Evolutionary conservation across 92 coral and sea anemone species (phyloP), one percentile per base, ranked within the genome.

Genomic region (Nematostella vectensis): DNA sequence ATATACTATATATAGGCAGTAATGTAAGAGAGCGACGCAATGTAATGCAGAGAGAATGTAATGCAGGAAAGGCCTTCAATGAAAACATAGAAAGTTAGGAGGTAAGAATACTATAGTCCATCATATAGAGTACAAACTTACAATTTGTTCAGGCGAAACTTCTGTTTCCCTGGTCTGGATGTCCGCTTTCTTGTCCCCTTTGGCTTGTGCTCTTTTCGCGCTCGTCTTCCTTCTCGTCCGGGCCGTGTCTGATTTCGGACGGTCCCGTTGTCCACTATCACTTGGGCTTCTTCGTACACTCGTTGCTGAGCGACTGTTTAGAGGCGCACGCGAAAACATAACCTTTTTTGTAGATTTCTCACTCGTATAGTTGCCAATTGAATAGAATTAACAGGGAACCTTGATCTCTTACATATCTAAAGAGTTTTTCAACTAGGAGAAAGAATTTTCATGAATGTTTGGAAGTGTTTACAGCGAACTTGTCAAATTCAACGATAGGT

Each of bases 241-340:
- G 3, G 50, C 16, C 44, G 62, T 65, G 19, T 65, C 71, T 19
- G 71, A 65, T 22, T 65, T 53, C 19, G 62, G 71, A 24, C 71
- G 30, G 11, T 27, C 53, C 6, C 30, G 38, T 12, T 24, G 53
- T 38, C 6, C 22, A 27, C 50, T 9, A 2, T 43, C 28, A 25
- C 13, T 22, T 3, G 58, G 28, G 9, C 45, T 11, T 0, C 47
- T 54, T 65, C 71, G 53, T 29, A 65, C 54, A 26, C 24, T 38
- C 21, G 71, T 53, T 9, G 71, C 62, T 3, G 71, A 53, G n/a
- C 51, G 51, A 45, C 42, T 25, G 39, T 38, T 52, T 8, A 53
- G 20, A 25, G 42, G 48, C 29, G 54, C 68, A 29, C 71, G 71
- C 31, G 61, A 29, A 27, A 55, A 65, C 71, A 65, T 65, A 36